Percentiles rank a stretch among this genome's conserved stretches.
Evolutionary conservation across 2,888 invertebrate species (phyloP).

Genomic region (Caenorhabditis sulstoni): DNA sequence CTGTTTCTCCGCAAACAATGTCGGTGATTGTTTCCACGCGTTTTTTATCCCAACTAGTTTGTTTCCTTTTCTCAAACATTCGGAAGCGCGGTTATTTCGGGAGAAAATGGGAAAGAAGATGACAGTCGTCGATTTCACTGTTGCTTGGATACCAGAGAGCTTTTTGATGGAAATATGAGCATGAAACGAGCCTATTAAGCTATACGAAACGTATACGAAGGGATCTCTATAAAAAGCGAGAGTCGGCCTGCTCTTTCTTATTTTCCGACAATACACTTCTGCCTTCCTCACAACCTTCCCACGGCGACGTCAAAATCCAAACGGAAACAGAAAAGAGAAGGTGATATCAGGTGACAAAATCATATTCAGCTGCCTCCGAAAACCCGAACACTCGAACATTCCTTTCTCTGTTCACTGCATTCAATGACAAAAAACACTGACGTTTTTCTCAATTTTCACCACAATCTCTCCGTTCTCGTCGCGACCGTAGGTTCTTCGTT

Average conservation of each 20-base stretch:
- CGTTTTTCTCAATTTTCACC: conserved; percentile 77
- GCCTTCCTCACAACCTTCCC: too few relatives aligned
- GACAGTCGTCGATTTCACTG: not conserved
- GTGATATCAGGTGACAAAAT: not conserved
- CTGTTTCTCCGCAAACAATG: conserved; percentile 8
- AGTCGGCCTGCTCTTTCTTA: too few relatives aligned
- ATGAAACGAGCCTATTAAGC: too few relatives aligned
- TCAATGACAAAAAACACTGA: conserved; percentile 40
- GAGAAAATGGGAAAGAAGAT: not conserved
- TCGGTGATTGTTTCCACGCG: conserved; percentile 30
- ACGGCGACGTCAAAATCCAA: too few relatives aligned
- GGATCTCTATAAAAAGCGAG: too few relatives aligned
- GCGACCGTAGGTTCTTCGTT: conserved; percentile 75
- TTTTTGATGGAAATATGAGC: not conserved
- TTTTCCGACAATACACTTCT: too few relatives aligned
- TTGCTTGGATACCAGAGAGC: conserved; percentile 1
- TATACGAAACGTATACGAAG: too few relatives aligned
- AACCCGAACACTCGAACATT: not conserved
- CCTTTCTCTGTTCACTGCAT: conserved; percentile 4
- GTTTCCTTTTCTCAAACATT: conserved; percentile 6
- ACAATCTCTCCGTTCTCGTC: conserved; percentile 79
- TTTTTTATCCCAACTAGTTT: conserved; percentile 25
- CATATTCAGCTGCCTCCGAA: conserved; percentile 7
- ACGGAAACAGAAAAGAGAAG: too few relatives aligned
- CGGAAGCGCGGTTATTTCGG: not conserved